phyloP scores from a whole-genome alignment of 2,113 vertebrate genomes.

The Entelurus aequoreus region DNA sequence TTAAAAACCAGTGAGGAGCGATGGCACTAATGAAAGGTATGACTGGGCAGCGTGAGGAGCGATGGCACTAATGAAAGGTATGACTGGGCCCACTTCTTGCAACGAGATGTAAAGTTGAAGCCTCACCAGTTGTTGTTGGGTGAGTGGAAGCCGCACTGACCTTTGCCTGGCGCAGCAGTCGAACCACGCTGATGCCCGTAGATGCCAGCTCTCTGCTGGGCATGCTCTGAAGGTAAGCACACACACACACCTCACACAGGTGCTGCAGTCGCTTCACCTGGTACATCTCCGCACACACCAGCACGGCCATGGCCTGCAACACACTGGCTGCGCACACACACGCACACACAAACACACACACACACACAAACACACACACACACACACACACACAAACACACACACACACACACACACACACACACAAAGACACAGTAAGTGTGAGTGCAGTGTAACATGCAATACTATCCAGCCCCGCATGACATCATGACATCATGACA shows the following conservation, averaged over 20 bases:
- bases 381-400: too few relatives aligned
- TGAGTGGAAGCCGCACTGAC: conserved; percentile 56
- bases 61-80: too few relatives aligned
- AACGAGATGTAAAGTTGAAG: not conserved
- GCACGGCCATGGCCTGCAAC: conserved; percentile 92
- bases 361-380: too few relatives aligned
- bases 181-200: conserved; percentile 86
- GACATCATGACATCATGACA: too few relatives aligned
- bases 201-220: conserved; percentile 88
- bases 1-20: too few relatives aligned
- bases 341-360: conserved; percentile 15
- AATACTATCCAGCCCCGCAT: too few relatives aligned
- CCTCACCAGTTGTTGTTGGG: not conserved
- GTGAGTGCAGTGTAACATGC: not conserved
- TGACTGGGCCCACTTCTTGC: conserved; percentile 48
- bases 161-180: conserved; percentile 89
- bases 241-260: conserved; percentile 92
- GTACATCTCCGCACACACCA: conserved; percentile 98
- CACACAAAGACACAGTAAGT: not conserved
- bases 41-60: too few relatives aligned
- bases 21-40: too few relatives aligned
- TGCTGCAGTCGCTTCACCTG: conserved; percentile 93
- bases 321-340: conserved; percentile 78
- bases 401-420: too few relatives aligned
- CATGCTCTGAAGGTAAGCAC: conserved; percentile 93